These are phyloP conservation scores for Drosophila anomalata DNA, from an alignment of 2,888 invertebrate species.

Conservation along the genomic window DNA sequence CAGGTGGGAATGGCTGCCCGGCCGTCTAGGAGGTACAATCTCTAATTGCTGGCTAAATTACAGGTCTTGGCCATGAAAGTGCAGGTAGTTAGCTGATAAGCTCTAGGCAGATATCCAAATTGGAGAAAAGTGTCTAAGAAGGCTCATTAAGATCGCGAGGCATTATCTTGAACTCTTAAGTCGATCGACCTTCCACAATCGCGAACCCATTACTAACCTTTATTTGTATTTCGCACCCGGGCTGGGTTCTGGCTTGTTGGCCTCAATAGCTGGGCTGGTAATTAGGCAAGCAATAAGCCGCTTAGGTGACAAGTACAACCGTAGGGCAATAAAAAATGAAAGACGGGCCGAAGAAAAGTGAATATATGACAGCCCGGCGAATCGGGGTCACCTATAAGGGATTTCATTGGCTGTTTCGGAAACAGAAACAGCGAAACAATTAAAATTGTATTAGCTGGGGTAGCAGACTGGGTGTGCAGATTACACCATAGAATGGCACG, in stretches of 20 bases:
- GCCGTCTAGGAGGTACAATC: neutral
- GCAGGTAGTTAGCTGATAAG: too few species aligned
- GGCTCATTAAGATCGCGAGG: too few species aligned
- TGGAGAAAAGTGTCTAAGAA: too few species aligned
- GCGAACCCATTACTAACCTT: constrained; percentile 44
- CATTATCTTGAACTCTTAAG: neutral
- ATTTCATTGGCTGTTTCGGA: constrained; percentile 1
- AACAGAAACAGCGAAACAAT: constrained; percentile 14
- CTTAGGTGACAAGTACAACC: constrained; percentile 59
- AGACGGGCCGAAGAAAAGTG: constrained; percentile 40
- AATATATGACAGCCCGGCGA: constrained; percentile 36
- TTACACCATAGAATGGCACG: constrained; percentile 1
- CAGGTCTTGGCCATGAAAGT: neutral
- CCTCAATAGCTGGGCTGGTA: constrained; percentile 56
- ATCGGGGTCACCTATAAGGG: constrained; percentile 28
- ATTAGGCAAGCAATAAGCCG: constrained; percentile 75
- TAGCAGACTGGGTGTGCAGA: neutral
- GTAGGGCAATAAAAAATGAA: constrained; percentile 32
- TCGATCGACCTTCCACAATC: constrained; percentile 40
- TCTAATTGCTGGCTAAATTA: constrained; percentile 13
- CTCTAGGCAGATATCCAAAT: too few species aligned
- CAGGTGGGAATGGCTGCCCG: constrained; percentile 13
- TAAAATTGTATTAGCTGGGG: constrained; percentile 15
- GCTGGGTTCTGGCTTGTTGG: constrained; percentile 36
- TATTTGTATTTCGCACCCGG: constrained; percentile 22